Base-by-base conservation (phyloP, 2,888 invertebrate genomes). In the Melanchra persicariae region DNA sequence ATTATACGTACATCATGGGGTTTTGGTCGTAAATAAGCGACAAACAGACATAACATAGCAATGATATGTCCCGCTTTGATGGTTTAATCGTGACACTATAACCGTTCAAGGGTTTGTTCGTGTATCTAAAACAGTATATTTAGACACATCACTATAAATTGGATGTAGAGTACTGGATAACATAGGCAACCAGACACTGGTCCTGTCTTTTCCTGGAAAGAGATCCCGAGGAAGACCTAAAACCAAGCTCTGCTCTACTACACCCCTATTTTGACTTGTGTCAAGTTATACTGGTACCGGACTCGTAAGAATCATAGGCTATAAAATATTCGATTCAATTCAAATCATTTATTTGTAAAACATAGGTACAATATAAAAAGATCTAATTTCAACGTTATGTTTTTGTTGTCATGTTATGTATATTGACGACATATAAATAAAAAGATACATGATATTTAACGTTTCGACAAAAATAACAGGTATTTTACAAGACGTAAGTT, bases 1-100 rank as follows among this genome's bases (percentile, higher is more conserved):
- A 81, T 83, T 83, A 81, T 76, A 71, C 69, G 77, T 58, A 57
- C 60, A 59, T 58, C 52, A 70, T 51, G 45, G 54, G 17, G 40
- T 59, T 76, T 76, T 47, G 17, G 62, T 81, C 81, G 51, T 78
- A 78, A 78, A 81, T 81, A 62, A 40, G 54, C 24, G 55, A 75
- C 69, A 61, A 61, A 61, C 49, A 68, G 57, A 68, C 40, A 30
- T 37, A 62, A 67, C 77, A 63, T 70, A 45, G 59, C 70, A 59
- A 62, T 57, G 43, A 67, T 57, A 55, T n/a, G 47, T 81, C 34
- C 81, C 51, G 61, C 37, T 66, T 73, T 76, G 65, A 81, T 83
- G 72, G 70, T 24, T 43, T 63, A 81, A 83, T 77, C 81, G 84
- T 82, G 84, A 79, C 68, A 67, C 69, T 66, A 47, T 34, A 30